A percentile compares a stretch with the other conserved stretches of the same genome.
Conservation (phyloP, 2,113 vertebrate species). For the Tachysurus fulvidraco region DNA sequence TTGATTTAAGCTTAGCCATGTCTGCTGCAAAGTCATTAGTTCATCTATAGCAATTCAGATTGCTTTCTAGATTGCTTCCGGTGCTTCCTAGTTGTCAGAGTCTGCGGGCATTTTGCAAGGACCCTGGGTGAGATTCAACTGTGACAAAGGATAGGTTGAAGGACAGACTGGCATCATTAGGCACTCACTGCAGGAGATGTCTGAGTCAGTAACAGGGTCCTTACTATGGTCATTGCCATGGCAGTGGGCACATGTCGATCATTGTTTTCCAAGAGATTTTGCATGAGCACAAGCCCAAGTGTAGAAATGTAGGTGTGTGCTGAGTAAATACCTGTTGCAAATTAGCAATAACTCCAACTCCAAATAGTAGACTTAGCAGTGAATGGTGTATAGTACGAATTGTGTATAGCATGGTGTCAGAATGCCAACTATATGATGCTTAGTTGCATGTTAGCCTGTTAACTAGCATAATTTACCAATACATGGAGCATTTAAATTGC, state of each 20-base stretch:
- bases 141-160: not conserved
- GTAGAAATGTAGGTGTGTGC: not conserved
- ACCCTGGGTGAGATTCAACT: not conserved
- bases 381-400: not conserved
- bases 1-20: not conserved
- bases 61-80: not conserved
- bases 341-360: not conserved
- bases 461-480: not conserved
- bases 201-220: not conserved
- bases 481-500: not conserved
- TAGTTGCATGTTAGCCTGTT: not conserved
- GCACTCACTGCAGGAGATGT: not conserved
- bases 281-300: not conserved
- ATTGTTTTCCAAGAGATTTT: slow-evolving; percentile 1
- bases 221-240: not conserved
- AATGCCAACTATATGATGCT: not conserved
- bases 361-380: not conserved
- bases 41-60: not conserved
- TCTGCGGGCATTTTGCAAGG: not conserved
- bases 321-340: not conserved
- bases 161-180: not conserved
- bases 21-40: not conserved
- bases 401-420: not conserved
- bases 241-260: not conserved
- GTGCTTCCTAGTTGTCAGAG: not conserved